Evolutionary conservation across 2,797 vertebrate species (phyloP).

Genomic region (Tadarida brasiliensis): DNA sequence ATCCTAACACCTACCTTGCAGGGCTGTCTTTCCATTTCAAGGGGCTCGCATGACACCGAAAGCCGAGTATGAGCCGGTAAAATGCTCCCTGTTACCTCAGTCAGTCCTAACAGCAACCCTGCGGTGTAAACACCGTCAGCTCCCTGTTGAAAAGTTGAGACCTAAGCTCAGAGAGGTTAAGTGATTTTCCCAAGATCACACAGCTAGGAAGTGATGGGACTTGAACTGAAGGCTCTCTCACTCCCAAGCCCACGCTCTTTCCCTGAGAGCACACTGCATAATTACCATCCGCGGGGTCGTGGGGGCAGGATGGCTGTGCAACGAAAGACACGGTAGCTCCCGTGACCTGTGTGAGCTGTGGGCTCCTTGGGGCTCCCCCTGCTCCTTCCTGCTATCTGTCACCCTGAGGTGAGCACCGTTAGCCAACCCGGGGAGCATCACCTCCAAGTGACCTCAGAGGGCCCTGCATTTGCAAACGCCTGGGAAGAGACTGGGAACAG

Average conservation of each 20-base stretch:
- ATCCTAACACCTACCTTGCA: too few relatives aligned
- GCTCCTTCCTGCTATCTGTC: neutral
- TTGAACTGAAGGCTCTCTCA: neutral
- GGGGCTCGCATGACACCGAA: neutral
- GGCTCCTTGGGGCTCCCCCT: neutral
- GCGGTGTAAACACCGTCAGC: neutral
- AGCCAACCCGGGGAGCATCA: neutral
- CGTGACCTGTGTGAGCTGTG: fast-evolving
- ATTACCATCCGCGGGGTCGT: fast-evolving
- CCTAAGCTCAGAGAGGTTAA: neutral
- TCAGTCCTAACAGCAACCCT: neutral
- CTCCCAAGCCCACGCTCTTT: neutral
- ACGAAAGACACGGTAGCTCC: neutral
- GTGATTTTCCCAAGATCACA: neutral
- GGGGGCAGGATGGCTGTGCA: neutral
- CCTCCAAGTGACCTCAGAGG: neutral
- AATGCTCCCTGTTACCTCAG: fast-evolving
- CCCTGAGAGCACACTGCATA: neutral
- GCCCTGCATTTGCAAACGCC: neutral
- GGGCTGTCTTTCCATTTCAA: neutral
- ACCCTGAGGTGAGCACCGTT: too few relatives aligned
- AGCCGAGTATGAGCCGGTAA: neutral
- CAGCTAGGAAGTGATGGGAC: neutral
- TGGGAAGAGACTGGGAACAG: neutral
- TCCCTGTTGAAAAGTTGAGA: neutral